A percentile compares a stretch with the other conserved stretches of the same genome.
Evolutionary conservation across 1,140 invertebrate genomes (phyloP).

Genomic region (Zaprionus tsacasi): DNA sequence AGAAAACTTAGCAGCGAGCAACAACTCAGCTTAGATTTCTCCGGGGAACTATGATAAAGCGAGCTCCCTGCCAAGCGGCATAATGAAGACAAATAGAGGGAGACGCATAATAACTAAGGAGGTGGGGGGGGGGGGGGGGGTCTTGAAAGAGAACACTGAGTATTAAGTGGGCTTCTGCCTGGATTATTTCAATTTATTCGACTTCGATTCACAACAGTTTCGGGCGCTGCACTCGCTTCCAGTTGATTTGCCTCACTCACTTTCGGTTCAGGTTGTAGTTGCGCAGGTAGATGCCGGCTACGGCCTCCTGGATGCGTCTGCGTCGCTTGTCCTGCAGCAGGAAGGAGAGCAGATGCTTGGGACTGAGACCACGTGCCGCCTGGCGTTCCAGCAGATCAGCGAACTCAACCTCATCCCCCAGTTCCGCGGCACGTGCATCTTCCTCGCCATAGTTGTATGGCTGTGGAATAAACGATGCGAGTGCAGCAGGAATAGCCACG

Average conservation of each 20-base stretch:
- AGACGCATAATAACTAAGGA: background rate
- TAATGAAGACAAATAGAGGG: slow-evolving; percentile 70
- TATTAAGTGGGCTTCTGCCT: slow-evolving; percentile 46
- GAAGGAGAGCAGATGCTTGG: slow-evolving; percentile 55
- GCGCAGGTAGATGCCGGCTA: slow-evolving; percentile 64
- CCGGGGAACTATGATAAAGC: slow-evolving; percentile 71
- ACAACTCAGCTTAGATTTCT: slow-evolving; percentile 72
- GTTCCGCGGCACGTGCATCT: slow-evolving; percentile 45
- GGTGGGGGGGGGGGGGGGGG: background rate
- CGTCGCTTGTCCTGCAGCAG: slow-evolving; percentile 66
- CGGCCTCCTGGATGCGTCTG: slow-evolving; percentile 63
- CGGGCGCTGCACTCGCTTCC: background rate
- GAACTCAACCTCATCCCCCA: slow-evolving; percentile 43
- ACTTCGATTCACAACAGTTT: slow-evolving; percentile 32
- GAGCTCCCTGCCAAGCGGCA: slow-evolving; percentile 38
- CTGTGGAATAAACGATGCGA: background rate
- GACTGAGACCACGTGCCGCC: slow-evolving; percentile 45
- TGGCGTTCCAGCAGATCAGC: slow-evolving; percentile 47
- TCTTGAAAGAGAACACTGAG: slow-evolving; percentile 3
- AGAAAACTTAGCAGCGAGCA: slow-evolving; percentile 2
- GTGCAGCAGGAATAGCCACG: background rate
- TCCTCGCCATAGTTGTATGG: background rate
- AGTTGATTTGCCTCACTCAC: slow-evolving; percentile 47
- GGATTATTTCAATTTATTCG: slow-evolving; percentile 69
- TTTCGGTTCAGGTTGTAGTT: slow-evolving; percentile 70